Percentiles rank a stretch among this genome's conserved stretches.
Evolutionary conservation across 2,888 invertebrate genomes (phyloP).

Genomic region (Meloe dianella): DNA sequence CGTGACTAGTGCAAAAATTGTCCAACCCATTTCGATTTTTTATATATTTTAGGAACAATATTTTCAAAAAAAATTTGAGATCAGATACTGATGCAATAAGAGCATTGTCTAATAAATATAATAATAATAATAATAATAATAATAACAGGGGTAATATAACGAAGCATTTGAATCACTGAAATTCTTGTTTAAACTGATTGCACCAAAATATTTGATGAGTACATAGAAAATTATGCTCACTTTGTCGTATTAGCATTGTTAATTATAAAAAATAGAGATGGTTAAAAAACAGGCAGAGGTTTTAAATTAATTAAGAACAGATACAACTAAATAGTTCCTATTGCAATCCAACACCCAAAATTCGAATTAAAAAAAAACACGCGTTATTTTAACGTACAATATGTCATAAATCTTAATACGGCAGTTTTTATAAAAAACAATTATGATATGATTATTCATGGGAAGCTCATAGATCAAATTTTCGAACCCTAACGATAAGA

Average conservation of each 20-base stretch:
- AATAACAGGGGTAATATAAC: too few species aligned
- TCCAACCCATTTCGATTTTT: not conserved
- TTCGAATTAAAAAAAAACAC: not conserved
- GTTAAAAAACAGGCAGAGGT: not conserved
- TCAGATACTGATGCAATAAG: not conserved
- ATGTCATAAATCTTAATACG: not conserved
- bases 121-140: too few species aligned
- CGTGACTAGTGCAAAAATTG: slow-evolving; percentile 3
- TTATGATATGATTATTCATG: not conserved
- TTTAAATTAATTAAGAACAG: not conserved
- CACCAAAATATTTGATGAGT: too few species aligned
- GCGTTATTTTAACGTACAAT: slow-evolving; percentile 8
- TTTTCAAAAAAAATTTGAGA: not conserved
- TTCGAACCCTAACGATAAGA: not conserved
- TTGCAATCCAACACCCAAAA: not conserved
- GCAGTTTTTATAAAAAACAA: slow-evolving; percentile 6
- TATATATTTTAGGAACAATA: not conserved
- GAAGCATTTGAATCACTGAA: not conserved
- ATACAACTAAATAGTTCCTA: not conserved
- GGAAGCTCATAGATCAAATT: not conserved
- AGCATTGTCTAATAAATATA: too few species aligned
- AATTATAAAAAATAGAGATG: not conserved
- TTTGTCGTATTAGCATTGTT: too few species aligned
- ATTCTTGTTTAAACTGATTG: not conserved
- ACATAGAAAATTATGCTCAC: too few species aligned